Evolutionary conservation across 2,113 vertebrate genomes (phyloP).

Genomic region (Podocnemis expansa): DNA sequence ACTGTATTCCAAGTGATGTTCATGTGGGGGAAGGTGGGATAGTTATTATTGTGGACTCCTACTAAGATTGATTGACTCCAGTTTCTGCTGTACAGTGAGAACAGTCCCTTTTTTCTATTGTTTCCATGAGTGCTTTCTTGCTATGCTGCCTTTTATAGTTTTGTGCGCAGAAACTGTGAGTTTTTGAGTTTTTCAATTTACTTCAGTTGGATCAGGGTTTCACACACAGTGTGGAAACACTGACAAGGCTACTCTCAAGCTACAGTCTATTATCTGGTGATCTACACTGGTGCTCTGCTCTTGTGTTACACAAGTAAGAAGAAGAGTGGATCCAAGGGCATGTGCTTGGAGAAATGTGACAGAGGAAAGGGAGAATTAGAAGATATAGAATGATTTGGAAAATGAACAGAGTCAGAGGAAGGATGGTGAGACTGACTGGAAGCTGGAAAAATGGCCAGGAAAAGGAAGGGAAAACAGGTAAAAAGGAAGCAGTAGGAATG

Average conservation of each 20-base stretch:
- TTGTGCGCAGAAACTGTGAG: fast-evolving
- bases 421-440: neutral
- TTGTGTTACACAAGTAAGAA: fast-evolving
- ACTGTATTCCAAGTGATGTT: no score
- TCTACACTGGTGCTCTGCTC: neutral
- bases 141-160: no score
- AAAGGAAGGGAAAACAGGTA: neutral
- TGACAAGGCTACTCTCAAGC: neutral
- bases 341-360: fast-evolving
- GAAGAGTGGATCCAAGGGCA: fast-evolving
- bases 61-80: no score
- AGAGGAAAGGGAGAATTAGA: neutral
- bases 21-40: no score
- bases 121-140: neutral
- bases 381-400: fast-evolving
- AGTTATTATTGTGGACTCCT: no score
- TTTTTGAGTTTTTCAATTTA: fast-evolving
- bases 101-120: no score
- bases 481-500: neutral
- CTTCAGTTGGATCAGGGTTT: neutral
- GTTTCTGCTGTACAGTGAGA: no score
- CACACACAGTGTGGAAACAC: fast-evolving
- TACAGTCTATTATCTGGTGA: neutral
- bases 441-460: neutral
- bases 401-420: neutral